Conservation (phyloP, 2,113 vertebrate genomes). For the Formicarius rufipectus region DNA sequence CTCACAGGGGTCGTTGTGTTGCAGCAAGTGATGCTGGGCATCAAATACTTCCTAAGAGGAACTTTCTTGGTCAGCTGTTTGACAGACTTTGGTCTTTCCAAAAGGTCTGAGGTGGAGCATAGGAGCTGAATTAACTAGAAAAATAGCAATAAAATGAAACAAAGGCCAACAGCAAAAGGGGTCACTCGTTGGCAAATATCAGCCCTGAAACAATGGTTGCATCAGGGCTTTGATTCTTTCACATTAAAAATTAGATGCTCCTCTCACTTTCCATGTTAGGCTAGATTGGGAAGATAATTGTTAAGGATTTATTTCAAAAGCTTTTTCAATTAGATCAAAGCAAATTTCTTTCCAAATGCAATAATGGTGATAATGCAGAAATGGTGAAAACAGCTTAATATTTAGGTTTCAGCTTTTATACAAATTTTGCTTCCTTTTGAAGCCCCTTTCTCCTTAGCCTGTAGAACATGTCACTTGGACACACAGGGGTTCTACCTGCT, state of each 20-base stretch:
- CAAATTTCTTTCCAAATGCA: not conserved
- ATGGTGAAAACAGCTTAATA: not conserved
- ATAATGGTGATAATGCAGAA: not conserved
- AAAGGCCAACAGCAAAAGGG: fast-evolving
- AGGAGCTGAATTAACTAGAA: not conserved
- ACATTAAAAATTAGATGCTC: not conserved
- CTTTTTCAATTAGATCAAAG: not conserved
- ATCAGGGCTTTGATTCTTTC: not conserved
- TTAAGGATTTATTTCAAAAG: not conserved
- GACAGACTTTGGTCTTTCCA: not conserved
- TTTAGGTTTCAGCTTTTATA: not conserved
- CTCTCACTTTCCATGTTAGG: not conserved
- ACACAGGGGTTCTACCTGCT: not conserved
- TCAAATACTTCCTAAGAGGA: not conserved
- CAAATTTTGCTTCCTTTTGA: not conserved
- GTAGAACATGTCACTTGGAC: not conserved
- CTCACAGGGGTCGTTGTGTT: not conserved
- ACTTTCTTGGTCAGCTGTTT: not conserved
- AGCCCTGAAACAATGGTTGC: not conserved
- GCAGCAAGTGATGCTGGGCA: not conserved
- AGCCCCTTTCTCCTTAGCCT: not conserved
- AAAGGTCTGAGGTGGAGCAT: not conserved
- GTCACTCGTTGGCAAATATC: not conserved
- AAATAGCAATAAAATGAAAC: not conserved
- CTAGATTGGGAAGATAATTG: not conserved